These are phyloP conservation scores for Panulirus ornatus DNA, from an alignment of 1,140 invertebrate species.

Conservation along the genomic window DNA sequence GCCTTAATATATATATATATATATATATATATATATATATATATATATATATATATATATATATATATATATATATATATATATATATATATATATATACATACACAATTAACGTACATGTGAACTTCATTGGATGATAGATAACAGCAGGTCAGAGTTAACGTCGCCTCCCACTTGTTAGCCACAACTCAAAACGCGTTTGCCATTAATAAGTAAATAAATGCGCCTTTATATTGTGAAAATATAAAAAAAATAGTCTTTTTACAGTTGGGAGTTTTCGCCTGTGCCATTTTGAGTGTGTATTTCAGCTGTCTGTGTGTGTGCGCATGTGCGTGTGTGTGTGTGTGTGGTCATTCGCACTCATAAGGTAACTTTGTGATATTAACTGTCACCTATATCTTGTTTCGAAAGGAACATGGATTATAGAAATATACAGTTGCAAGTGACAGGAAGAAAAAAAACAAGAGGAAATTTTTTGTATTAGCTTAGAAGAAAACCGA, in stretches of 20 bases:
- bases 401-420: background rate
- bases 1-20: no score
- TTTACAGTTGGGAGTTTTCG: background rate
- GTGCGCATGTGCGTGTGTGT: no score
- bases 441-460: no score
- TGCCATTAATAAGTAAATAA: background rate
- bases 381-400: conserved; percentile 9
- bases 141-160: background rate
- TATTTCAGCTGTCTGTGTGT: background rate
- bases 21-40: no score
- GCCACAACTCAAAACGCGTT: background rate
- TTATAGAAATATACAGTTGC: background rate
- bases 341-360: no score
- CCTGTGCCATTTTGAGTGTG: conserved; percentile 23
- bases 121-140: no score
- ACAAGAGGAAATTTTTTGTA: background rate
- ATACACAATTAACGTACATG: no score
- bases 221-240: conserved; percentile 1
- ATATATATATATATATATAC: no score
- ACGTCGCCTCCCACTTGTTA: background rate
- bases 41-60: no score
- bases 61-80: no score
- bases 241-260: background rate
- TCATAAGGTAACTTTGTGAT: conserved; percentile 47
- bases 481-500: background rate